Evolutionary conservation across 2,113 vertebrate genomes (phyloP), one percentile per base, ranked within the genome.

Genomic region (Python bivittatus): DNA sequence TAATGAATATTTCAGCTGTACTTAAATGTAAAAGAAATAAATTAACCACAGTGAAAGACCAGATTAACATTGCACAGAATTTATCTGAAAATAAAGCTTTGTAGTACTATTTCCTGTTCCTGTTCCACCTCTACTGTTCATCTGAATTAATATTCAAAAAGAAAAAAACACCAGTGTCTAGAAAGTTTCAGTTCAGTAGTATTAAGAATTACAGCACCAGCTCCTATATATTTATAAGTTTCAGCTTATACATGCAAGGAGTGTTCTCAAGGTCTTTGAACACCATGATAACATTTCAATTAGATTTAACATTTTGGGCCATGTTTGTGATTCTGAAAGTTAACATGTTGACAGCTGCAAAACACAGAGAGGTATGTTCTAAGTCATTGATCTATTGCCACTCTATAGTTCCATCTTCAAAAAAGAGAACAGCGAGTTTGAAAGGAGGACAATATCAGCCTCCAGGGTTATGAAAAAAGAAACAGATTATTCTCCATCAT

Each of bases 211-310:
- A 90, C 12, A 93, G 64, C 9, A 90, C 61, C 42, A 87, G 7
- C n/a, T 27, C 61, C 48, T 48, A 93, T 58, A 60, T 48, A 93
- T 54, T 29, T 79, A 48, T 53, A 54, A 88, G 56, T 54, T 91
- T 54, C 15, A n/a, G 23, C 33, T 72, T 72, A 72, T 38, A 33
- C 83, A 27, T 53, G 42, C 89, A 83, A 13, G 52, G 93, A 15
- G 61, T 94, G 53, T 93, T 38, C 38, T 52, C 93, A 94, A 92
- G 91, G 8, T 12, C 38, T 86, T 20, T 57, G 84, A 96, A 94
- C 91, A 89, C 90, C 60, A 93, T 93, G 94, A 52, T 58, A 93
- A 84, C 58, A 33, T 88, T 94, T 96, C 48, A 92, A 10, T 68
- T 64, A 44, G 91, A 25, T 93, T 92, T 27, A 72, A 42, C 33